Evolutionary conservation across 2,888 invertebrate species (phyloP).

Genomic region (Agriopis marginaria): DNA sequence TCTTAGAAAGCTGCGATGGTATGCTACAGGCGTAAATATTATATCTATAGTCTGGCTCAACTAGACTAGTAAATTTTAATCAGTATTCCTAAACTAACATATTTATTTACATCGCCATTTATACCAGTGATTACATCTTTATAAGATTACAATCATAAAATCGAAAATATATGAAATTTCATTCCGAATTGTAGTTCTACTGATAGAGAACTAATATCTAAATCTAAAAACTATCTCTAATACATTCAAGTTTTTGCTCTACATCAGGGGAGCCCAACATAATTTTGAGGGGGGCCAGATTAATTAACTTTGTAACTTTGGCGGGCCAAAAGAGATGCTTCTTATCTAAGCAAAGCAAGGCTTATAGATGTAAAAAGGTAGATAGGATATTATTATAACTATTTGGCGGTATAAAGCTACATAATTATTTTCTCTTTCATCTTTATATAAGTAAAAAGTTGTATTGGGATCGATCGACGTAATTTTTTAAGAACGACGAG

Average conservation of each 20-base stretch:
- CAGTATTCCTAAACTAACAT: constrained; percentile 44
- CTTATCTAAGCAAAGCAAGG: no score
- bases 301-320: no score
- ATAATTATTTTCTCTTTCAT: no score
- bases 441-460: no score
- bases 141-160: constrained; percentile 5
- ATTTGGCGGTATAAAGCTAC: no score
- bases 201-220: constrained; percentile 2
- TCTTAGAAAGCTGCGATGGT: neutral
- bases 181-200: neutral
- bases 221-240: constrained; percentile 1
- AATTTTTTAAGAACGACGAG: no score
- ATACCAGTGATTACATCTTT: constrained; percentile 23
- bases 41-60: constrained; percentile 14
- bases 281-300: no score
- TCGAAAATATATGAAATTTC: neutral
- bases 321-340: no score
- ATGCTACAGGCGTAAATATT: constrained; percentile 17
- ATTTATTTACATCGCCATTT: constrained; percentile 49
- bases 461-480: no score
- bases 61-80: constrained; percentile 39
- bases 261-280: no score
- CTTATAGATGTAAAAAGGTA: no score
- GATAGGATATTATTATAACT: no score
- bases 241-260: constrained; percentile 2